phyloP scores from a whole-genome alignment of 30 jellyfish, hydroid and myxozoan genomes.

The Chironex yamaguchii region DNA sequence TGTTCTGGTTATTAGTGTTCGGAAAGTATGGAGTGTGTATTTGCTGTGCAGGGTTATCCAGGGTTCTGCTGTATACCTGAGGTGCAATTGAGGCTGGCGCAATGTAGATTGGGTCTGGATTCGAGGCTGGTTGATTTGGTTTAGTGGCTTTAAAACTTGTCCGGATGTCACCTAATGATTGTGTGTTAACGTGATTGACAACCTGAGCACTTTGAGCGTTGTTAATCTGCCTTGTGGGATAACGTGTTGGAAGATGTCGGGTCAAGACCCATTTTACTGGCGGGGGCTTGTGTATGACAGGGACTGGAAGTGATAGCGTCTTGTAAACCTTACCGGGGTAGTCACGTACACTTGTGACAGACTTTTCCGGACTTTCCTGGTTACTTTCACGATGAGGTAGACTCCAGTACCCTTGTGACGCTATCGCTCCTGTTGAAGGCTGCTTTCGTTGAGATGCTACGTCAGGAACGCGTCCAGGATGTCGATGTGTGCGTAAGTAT shows the following conservation, averaged over 20 bases:
- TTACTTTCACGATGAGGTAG: constrained; percentile 49
- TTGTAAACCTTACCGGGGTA: constrained; percentile 58
- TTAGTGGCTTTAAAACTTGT: too few species aligned
- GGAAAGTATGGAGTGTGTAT: too few species aligned
- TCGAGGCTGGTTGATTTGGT: background rate
- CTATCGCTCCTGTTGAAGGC: background rate
- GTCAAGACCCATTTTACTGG: constrained; percentile 2
- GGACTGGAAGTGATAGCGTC: constrained; percentile 56
- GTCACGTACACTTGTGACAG: constrained; percentile 20
- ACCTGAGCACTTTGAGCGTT: background rate
- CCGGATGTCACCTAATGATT: too few species aligned
- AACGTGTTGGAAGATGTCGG: constrained; percentile 39
- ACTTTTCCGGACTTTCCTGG: constrained; percentile 40
- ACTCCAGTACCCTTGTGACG: constrained; percentile 74
- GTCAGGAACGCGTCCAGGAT: too few species aligned
- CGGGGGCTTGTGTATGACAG: background rate
- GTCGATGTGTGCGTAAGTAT: too few species aligned
- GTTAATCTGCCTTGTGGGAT: background rate
- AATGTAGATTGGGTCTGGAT: background rate
- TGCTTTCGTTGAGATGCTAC: constrained; percentile 44
- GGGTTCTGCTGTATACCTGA: background rate
- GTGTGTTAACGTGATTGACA: too few species aligned
- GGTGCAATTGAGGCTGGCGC: background rate
- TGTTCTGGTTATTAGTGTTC: background rate
- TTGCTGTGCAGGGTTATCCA: background rate